These are phyloP conservation scores for Tetrao urogallus DNA, from an alignment of 2,113 vertebrate genomes.

Conservation along the genomic window DNA sequence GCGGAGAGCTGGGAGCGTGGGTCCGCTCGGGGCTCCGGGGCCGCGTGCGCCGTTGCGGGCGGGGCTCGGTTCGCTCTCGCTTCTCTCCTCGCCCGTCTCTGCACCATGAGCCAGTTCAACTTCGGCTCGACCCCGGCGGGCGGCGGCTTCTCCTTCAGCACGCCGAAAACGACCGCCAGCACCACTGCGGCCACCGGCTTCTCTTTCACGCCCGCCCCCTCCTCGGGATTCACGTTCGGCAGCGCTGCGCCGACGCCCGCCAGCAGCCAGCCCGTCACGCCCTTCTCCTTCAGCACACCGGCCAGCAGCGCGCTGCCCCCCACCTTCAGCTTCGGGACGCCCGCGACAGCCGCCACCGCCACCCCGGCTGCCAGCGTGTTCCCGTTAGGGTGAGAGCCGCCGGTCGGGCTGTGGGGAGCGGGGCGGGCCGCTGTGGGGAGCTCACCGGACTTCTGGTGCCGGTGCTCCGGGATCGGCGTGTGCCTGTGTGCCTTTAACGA, in stretches of 20 bases:
- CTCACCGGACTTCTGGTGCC: too few relatives aligned
- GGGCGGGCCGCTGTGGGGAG: too few relatives aligned
- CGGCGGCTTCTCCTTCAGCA: slow-evolving; percentile 82
- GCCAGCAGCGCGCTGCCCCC: slow-evolving; percentile 52
- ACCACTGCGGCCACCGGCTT: slow-evolving; percentile 71
- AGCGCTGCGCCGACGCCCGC: slow-evolving; percentile 41
- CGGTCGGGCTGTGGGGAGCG: too few relatives aligned
- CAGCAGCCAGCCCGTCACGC: slow-evolving; percentile 59
- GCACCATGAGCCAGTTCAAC: slow-evolving; percentile 85
- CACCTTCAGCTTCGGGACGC: slow-evolving; percentile 83
- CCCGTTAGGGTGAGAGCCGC: slow-evolving; percentile 77
- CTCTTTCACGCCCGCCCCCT: slow-evolving; percentile 62
- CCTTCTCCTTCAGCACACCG: slow-evolving; percentile 75
- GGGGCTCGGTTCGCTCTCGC: too few relatives aligned
- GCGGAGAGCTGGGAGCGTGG: too few relatives aligned
- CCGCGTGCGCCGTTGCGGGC: too few relatives aligned
- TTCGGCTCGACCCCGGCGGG: slow-evolving; percentile 74
- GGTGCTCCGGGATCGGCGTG: too few relatives aligned
- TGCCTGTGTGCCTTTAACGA: too few relatives aligned
- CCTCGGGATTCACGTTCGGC: slow-evolving; percentile 80
- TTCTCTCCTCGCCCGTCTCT: too few relatives aligned
- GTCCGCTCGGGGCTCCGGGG: too few relatives aligned
- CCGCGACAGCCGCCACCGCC: neutral
- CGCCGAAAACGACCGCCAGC: slow-evolving; percentile 71
- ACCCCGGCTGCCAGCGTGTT: slow-evolving; percentile 71